These are phyloP conservation scores for Diarsia dahlii DNA, from an alignment of 2,888 invertebrate genomes.

Conservation along the genomic window DNA sequence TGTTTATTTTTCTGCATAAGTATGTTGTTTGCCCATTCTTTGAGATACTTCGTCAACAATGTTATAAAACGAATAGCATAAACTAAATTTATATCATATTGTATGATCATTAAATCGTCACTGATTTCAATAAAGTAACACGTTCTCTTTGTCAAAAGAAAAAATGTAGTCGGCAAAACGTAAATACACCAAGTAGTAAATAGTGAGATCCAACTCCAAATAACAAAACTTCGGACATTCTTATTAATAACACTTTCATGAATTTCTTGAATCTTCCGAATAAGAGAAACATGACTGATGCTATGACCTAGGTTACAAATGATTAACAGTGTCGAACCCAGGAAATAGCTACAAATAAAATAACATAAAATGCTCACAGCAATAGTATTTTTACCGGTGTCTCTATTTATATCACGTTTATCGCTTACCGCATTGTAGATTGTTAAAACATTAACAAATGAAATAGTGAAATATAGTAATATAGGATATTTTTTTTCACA, in stretches of 20 bases:
- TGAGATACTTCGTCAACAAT: slow-evolving; percentile 4
- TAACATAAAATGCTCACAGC: rapidly evolving
- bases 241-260: not conserved
- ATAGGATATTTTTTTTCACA: slow-evolving; percentile 19
- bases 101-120: rapidly evolving
- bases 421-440: rapidly evolving
- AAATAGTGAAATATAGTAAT: not conserved
- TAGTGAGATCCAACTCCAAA: slow-evolving; percentile 19
- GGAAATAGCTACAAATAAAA: rapidly evolving
- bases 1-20: not conserved
- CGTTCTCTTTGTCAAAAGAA: rapidly evolving
- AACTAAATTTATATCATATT: slow-evolving; percentile 15
- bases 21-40: not conserved
- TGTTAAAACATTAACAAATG: not conserved
- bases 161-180: not conserved
- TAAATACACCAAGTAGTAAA: not conserved
- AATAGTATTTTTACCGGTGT: too few relatives aligned
- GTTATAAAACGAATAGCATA: slow-evolving; percentile 10
- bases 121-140: rapidly evolving
- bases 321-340: not conserved
- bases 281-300: slow-evolving; percentile 5
- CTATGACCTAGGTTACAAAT: not conserved
- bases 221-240: not conserved
- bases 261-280: slow-evolving; percentile 13
- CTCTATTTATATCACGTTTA: too few relatives aligned